phyloP scores from a whole-genome alignment of 2,113 vertebrate species.

The Paraplagusia blochii region DNA sequence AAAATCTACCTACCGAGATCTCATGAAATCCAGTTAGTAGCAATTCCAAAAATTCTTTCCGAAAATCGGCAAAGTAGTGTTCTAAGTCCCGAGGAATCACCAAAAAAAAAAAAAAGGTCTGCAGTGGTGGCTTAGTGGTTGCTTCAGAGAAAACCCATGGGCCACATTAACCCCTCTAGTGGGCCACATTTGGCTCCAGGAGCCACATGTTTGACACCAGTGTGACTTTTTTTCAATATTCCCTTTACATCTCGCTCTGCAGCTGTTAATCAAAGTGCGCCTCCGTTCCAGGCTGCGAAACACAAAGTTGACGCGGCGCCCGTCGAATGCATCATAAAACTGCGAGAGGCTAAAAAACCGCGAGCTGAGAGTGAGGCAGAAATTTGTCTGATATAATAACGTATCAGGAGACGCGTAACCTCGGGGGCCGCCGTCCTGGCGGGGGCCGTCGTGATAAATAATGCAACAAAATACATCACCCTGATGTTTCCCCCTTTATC shows the following conservation, averaged over 20 bases:
- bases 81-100: no score
- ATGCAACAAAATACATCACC: constrained; percentile 74
- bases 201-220: no score
- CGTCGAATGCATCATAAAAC: constrained; percentile 54
- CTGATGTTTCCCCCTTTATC: constrained; percentile 69
- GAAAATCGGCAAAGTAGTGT: no score
- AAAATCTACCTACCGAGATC: no score
- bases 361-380: constrained; percentile 49
- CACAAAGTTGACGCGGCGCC: constrained; percentile 56
- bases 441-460: constrained; percentile 69
- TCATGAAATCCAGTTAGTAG: no score
- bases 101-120: no score
- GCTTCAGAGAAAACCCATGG: no score
- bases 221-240: constrained; percentile 20
- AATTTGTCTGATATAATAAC: constrained; percentile 68
- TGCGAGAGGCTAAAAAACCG: constrained; percentile 39
- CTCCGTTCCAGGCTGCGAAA: constrained; percentile 23
- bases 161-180: no score
- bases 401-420: constrained; percentile 69
- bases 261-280: constrained; percentile 14
- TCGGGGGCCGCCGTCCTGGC: constrained; percentile 56
- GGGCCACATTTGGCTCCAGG: no score
- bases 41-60: no score
- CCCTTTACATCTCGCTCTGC: constrained; percentile 18
- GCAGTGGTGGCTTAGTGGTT: no score